Conservation (phyloP, 2,888 invertebrate species). For the Caenorhabditis macrosperma region DNA sequence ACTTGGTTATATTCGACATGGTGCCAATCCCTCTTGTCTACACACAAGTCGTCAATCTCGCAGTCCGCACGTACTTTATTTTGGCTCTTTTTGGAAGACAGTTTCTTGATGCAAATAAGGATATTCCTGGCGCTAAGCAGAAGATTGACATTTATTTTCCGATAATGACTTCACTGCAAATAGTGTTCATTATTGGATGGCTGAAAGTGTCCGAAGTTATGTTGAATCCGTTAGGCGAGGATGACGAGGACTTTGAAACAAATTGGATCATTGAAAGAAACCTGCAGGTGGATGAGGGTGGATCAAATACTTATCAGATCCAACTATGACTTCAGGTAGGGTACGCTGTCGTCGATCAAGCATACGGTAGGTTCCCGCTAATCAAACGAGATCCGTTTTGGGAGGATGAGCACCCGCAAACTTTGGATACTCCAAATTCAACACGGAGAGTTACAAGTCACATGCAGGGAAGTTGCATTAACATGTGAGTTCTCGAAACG, state of each 20-base stretch:
- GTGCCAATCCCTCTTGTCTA: slow-evolving; percentile 69
- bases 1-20: slow-evolving; percentile 75
- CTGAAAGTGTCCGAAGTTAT: slow-evolving; percentile 77
- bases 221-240: slow-evolving; percentile 75
- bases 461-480: slow-evolving; percentile 55
- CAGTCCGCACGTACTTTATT: slow-evolving; percentile 75
- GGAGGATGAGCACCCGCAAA: slow-evolving; percentile 57
- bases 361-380: slow-evolving; percentile 71
- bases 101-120: slow-evolving; percentile 60
- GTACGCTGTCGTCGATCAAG: slow-evolving; percentile 73
- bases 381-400: slow-evolving; percentile 68
- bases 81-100: slow-evolving; percentile 75
- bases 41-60: slow-evolving; percentile 71
- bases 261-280: slow-evolving; percentile 78
- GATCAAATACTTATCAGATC: background rate
- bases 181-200: slow-evolving; percentile 78
- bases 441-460: slow-evolving; percentile 5
- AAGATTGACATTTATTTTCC: slow-evolving; percentile 73
- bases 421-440: slow-evolving; percentile 35
- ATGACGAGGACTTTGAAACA: slow-evolving; percentile 77
- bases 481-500: slow-evolving; percentile 28
- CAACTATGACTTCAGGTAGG: slow-evolving; percentile 63
- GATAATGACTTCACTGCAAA: slow-evolving; percentile 75
- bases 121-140: slow-evolving; percentile 54
- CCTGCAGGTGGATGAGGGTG: slow-evolving; percentile 62